A percentile compares a stretch with the other conserved stretches of the same genome.
phyloP scores from a whole-genome alignment of 1,140 invertebrate species.

The Ganaspis sp. region DNA sequence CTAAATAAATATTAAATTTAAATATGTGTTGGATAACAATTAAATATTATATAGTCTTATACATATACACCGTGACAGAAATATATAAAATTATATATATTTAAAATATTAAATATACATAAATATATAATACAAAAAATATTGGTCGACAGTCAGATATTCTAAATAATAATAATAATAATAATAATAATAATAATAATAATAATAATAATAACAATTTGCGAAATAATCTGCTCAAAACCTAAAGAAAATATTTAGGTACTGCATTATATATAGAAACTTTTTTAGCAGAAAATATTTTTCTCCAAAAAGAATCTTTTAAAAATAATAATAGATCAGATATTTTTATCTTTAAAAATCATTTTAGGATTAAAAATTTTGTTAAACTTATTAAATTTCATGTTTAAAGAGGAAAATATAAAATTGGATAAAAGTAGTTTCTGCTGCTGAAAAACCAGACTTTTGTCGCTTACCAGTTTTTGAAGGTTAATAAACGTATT shows the following conservation, averaged over 20 bases:
- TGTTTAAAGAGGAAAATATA: not conserved
- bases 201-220: constrained; percentile 53
- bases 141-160: constrained; percentile 64
- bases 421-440: not conserved
- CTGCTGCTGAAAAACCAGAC: not conserved
- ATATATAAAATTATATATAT: constrained; percentile 57
- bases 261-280: constrained; percentile 34
- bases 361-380: too few species aligned
- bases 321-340: too few species aligned
- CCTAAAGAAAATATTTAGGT: constrained; percentile 43
- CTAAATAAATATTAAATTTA: constrained; percentile 63
- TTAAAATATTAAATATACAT: constrained; percentile 54
- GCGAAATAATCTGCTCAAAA: constrained; percentile 67
- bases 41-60: constrained; percentile 56
- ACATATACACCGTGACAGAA: constrained; percentile 46
- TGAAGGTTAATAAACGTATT: not conserved
- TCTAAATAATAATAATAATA: constrained; percentile 63
- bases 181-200: too few species aligned
- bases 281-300: constrained; percentile 33
- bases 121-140: constrained; percentile 47
- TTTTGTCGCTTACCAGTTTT: not conserved
- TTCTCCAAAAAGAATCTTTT: constrained; percentile 36
- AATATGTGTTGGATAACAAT: constrained; percentile 60
- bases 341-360: not conserved
- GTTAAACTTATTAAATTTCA: not conserved